Conservation (phyloP, 2,888 invertebrate genomes). For the Sarcophaga subvicina region DNA sequence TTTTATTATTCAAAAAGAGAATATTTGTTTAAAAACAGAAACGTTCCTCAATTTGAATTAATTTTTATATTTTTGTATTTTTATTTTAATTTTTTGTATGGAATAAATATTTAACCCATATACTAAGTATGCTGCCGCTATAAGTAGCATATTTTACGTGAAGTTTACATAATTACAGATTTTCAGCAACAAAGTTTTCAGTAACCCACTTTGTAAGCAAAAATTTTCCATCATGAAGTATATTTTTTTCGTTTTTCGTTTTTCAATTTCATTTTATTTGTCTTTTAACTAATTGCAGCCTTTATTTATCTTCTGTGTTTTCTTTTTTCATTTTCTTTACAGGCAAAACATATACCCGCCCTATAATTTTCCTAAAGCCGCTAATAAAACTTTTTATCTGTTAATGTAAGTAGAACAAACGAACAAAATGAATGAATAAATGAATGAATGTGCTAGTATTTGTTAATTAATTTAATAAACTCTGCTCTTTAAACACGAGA, state of each 20-base stretch:
- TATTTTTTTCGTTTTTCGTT: not conserved
- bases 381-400: constrained; percentile 40
- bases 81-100: too few relatives aligned
- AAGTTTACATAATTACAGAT: not conserved
- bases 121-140: not conserved
- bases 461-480: constrained; percentile 54
- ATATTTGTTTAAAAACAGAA: too few relatives aligned
- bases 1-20: too few relatives aligned
- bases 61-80: too few relatives aligned
- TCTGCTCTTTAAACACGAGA: not conserved
- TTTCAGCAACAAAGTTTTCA: not conserved
- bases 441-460: constrained; percentile 35
- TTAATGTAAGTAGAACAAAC: constrained; percentile 50
- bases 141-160: not conserved
- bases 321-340: constrained; percentile 28
- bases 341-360: constrained; percentile 36
- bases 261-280: not conserved
- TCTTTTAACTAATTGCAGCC: constrained; percentile 15
- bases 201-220: not conserved
- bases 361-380: constrained; percentile 50
- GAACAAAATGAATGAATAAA: not conserved
- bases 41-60: too few relatives aligned
- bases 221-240: not conserved
- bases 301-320: constrained; percentile 3
- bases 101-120: not conserved